Conservation (phyloP, 2,888 invertebrate species). For the Brassicogethes aeneus region DNA sequence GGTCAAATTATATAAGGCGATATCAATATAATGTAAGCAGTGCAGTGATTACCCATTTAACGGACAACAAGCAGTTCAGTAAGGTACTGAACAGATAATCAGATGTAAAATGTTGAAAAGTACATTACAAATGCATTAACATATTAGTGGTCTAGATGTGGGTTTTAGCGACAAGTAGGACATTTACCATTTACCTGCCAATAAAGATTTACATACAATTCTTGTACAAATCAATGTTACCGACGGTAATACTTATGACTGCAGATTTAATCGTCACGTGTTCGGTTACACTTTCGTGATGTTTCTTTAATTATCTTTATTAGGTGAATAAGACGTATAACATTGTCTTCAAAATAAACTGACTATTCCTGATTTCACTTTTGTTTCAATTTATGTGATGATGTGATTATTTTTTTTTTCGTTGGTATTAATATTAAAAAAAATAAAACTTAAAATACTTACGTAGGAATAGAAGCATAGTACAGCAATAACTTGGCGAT, state of each 20-base stretch:
- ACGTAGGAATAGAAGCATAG: constrained; percentile 65
- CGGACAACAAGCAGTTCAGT: not conserved
- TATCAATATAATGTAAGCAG: not conserved
- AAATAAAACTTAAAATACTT: no score
- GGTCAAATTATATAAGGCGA: not conserved
- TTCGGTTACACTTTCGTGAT: not conserved
- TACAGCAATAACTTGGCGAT: constrained; percentile 62
- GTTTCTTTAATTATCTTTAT: not conserved
- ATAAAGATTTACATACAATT: constrained; percentile 8
- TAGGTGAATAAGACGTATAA: no score
- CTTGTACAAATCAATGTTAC: constrained; percentile 6
- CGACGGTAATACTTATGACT: not conserved
- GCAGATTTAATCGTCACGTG: not conserved
- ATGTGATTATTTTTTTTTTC: no score
- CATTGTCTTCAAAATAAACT: no score
- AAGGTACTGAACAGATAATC: not conserved
- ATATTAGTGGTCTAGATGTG: constrained; percentile 5
- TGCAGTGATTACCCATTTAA: not conserved
- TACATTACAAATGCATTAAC: constrained; percentile 2
- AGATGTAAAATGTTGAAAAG: not conserved
- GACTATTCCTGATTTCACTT: no score
- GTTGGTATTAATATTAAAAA: no score
- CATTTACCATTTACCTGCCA: constrained; percentile 5
- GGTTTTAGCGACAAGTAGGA: constrained; percentile 3
- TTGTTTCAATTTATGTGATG: no score